Evolutionary conservation across 2,888 invertebrate species (phyloP).

Genomic region (Drosophila meridiana): DNA sequence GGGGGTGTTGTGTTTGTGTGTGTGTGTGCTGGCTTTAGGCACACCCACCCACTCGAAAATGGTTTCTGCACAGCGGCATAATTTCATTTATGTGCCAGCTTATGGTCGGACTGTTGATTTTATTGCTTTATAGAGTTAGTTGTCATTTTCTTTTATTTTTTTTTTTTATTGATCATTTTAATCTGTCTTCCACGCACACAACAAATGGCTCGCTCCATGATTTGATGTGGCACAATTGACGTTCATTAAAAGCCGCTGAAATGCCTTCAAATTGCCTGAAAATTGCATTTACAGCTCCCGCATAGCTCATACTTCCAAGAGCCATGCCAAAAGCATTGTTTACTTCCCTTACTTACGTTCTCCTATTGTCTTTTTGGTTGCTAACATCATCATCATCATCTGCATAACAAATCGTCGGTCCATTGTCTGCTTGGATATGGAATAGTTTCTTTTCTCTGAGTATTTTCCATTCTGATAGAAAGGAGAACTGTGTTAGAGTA

Average conservation of each 20-base stretch:
- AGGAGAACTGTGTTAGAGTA: not conserved
- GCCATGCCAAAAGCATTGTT: conserved; percentile 9
- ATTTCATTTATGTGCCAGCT: conserved; percentile 75
- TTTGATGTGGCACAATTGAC: conserved; percentile 70
- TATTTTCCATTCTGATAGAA: conserved; percentile 1
- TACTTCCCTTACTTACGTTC: not conserved
- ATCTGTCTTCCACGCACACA: conserved; percentile 23
- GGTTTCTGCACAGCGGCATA: conserved; percentile 62
- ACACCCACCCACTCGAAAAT: conserved; percentile 28
- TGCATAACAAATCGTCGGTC: conserved; percentile 4
- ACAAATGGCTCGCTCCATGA: conserved; percentile 29
- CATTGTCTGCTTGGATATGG: conserved; percentile 6
- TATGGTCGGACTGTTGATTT: conserved; percentile 76
- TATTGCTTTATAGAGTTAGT: conserved; percentile 36
- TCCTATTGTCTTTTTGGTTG: conserved; percentile 11
- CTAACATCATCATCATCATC: conserved; percentile 1
- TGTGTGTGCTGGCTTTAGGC: conserved; percentile 4
- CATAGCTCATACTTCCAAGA: not conserved
- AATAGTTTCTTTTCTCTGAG: not conserved
- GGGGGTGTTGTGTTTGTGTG: not conserved
- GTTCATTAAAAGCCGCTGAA: conserved; percentile 55
- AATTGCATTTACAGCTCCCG: conserved; percentile 54
- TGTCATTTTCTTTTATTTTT: conserved; percentile 60
- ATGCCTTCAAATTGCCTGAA: conserved; percentile 69
- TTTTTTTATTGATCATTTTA: conserved; percentile 70